phyloP scores from a whole-genome alignment of 2,797 vertebrate genomes.

The Ficedula albicollis region DNA sequence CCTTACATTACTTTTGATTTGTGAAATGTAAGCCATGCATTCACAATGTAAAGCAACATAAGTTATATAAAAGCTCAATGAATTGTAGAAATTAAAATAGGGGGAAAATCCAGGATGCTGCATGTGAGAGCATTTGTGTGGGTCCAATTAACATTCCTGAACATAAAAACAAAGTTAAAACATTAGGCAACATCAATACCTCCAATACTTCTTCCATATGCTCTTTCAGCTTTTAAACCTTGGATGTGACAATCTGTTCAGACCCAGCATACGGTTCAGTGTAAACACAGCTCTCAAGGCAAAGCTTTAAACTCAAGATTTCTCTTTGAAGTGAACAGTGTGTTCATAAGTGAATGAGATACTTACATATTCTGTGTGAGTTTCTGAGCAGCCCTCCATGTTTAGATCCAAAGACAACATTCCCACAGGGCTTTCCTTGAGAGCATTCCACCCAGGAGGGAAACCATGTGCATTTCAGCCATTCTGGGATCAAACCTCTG shows the following conservation, averaged over 20 bases:
- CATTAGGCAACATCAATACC: constrained; percentile 2
- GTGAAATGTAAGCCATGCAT: neutral
- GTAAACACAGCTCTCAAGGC: neutral
- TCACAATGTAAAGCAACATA: neutral
- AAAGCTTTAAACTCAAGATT: neutral
- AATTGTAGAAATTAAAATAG: neutral
- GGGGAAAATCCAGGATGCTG: neutral
- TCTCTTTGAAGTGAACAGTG: constrained; percentile 7
- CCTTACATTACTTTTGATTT: neutral
- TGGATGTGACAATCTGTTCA: neutral
- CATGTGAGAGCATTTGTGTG: neutral
- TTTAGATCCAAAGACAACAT: neutral
- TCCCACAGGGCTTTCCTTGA: neutral
- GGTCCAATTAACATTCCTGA: constrained; percentile 47
- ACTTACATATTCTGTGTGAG: neutral
- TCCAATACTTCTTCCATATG: constrained; percentile 24
- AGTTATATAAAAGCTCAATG: neutral
- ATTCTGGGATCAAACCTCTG: neutral
- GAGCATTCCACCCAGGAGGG: neutral
- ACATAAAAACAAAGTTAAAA: constrained; percentile 29
- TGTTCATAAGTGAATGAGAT: neutral
- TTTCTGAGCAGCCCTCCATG: neutral
- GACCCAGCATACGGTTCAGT: neutral
- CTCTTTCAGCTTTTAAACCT: constrained; percentile 8
- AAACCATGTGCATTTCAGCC: neutral